Percentiles rank a stretch among this genome's conserved stretches.
phyloP scores from a whole-genome alignment of 2,888 invertebrate species.

The Dorcus hopei region DNA sequence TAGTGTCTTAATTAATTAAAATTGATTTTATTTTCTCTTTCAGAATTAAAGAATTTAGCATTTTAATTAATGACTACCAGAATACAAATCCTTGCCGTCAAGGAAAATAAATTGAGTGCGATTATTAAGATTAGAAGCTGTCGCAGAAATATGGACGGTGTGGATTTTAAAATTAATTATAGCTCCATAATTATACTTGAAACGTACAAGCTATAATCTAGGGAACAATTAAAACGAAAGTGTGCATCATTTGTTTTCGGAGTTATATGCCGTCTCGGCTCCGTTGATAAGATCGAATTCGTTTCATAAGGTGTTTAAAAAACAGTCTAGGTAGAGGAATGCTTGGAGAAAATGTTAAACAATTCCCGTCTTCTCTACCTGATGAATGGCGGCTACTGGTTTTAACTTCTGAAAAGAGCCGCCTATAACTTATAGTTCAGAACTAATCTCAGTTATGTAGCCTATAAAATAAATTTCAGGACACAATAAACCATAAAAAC shows the following conservation, averaged over 20 bases:
- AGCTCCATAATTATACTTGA: conserved; percentile 4
- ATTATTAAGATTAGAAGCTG: neutral
- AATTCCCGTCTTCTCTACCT: conserved; percentile 26
- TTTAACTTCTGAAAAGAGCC: conserved; percentile 32
- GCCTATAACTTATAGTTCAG: conserved; percentile 23
- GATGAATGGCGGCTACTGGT: conserved; percentile 42
- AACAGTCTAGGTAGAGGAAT: conserved; percentile 12
- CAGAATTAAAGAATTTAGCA: too few species aligned
- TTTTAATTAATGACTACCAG: too few species aligned
- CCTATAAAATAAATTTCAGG: conserved; percentile 27
- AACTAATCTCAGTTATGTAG: conserved; percentile 27
- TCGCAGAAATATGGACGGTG: too few species aligned
- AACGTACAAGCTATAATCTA: neutral
- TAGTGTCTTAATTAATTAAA: too few species aligned
- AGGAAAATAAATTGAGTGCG: neutral
- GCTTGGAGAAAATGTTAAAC: conserved; percentile 21
- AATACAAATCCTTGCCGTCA: neutral
- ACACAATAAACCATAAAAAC: conserved; percentile 25
- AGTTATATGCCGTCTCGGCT: conserved; percentile 11
- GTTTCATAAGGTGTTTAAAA: conserved; percentile 19
- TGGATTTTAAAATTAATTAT: conserved; percentile 11
- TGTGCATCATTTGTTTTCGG: conserved; percentile 18
- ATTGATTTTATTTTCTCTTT: too few species aligned
- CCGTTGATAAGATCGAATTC: conserved; percentile 21
- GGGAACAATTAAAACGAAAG: conserved; percentile 19